phyloP scores from a whole-genome alignment of 2,888 invertebrate genomes.

The Yponomeuta cagnagella region DNA sequence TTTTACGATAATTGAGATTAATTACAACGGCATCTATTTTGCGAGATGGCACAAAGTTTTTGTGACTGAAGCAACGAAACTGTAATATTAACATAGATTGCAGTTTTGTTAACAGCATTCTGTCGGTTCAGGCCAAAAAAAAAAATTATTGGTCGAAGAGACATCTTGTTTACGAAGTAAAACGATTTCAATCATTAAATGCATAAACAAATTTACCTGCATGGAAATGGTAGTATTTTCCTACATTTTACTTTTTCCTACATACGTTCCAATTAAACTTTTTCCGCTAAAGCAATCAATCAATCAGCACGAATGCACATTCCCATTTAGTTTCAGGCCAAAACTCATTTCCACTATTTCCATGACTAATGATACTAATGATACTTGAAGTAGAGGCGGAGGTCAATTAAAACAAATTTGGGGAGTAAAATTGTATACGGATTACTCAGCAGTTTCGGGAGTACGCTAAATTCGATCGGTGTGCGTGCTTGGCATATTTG shows the following conservation, averaged over 20 bases:
- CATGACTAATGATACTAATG: background rate
- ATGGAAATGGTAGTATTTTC: no score
- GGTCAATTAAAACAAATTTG: constrained; percentile 33
- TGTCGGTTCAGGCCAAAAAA: no score
- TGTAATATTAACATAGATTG: background rate
- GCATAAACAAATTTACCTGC: background rate
- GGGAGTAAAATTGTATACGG: constrained; percentile 38
- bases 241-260: no score
- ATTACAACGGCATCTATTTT: no score
- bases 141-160: no score
- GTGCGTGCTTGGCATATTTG: constrained; percentile 23
- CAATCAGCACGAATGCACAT: background rate
- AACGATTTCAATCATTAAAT: background rate
- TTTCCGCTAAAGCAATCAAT: background rate
- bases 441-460: constrained; percentile 40
- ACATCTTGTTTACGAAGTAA: background rate
- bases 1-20: no score
- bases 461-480: constrained; percentile 59
- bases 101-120: background rate
- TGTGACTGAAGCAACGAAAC: background rate
- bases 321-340: background rate
- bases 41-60: no score
- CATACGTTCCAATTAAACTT: background rate
- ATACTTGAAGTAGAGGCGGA: constrained; percentile 3
- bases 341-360: background rate